Percentiles rank a stretch among this genome's conserved stretches.
Conservation (phyloP, 1,140 invertebrate species). For the Lepidotrigona ventralis region DNA sequence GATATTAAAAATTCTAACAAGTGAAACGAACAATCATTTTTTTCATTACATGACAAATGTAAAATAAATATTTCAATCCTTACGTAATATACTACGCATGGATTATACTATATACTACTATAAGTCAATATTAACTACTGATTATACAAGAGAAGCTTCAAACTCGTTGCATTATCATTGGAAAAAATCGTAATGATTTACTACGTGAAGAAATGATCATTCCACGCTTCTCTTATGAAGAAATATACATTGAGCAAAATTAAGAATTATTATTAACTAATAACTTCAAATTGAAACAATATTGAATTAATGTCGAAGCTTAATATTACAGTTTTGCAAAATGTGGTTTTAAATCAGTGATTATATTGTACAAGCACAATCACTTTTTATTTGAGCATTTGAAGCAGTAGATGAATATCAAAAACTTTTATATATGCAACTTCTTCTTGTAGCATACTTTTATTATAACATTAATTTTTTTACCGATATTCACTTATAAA, state of each 20-base stretch:
- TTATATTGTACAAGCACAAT: constrained; percentile 50
- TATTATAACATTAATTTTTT: constrained; percentile 35
- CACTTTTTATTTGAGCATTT: constrained; percentile 59
- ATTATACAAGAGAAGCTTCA: constrained; percentile 33
- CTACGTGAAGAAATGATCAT: not conserved
- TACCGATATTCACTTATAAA: constrained; percentile 32
- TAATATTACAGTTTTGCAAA: constrained; percentile 7
- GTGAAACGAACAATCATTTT: constrained; percentile 3
- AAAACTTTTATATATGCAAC: constrained; percentile 40
- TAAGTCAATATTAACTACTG: not conserved
- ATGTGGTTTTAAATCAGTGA: constrained; percentile 19
- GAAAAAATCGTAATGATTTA: constrained; percentile 4
- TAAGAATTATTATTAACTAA: not conserved
- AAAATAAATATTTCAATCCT: not conserved
- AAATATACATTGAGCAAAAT: constrained; percentile 3
- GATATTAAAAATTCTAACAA: constrained; percentile 31
- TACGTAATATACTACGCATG: not conserved
- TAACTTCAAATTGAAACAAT: constrained; percentile 4
- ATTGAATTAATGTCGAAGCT: constrained; percentile 5
- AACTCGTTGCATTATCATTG: constrained; percentile 37
- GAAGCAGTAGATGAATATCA: constrained; percentile 60
- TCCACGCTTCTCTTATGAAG: constrained; percentile 1
- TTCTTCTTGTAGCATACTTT: constrained; percentile 14
- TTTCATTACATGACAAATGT: not conserved
- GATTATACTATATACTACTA: constrained; percentile 18